A percentile compares a stretch with the other conserved stretches of the same genome.
Conservation (phyloP, 2,113 vertebrate species). For the Jaculus jaculus region DNA sequence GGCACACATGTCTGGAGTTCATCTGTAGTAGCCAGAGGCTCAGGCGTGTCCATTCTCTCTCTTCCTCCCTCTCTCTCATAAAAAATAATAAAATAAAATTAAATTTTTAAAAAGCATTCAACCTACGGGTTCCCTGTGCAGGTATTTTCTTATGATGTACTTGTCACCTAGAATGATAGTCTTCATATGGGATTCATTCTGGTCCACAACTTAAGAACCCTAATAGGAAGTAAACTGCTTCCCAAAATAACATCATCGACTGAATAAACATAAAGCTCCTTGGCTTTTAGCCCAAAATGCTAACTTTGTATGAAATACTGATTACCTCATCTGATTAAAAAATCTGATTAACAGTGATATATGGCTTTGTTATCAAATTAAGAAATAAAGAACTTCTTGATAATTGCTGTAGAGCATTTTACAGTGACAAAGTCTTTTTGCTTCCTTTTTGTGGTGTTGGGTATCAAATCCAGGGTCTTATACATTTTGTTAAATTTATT, state of each 20-base stretch:
- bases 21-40: too few species aligned
- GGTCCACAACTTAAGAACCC: constrained; percentile 6
- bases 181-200: too few species aligned
- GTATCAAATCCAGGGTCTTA: not conserved
- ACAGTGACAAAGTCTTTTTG: not conserved
- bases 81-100: too few species aligned
- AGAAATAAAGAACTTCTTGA: not conserved
- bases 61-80: too few species aligned
- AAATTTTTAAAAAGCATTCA: too few species aligned
- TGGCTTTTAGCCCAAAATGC: constrained; percentile 24
- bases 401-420: too few species aligned
- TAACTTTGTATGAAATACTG: not conserved
- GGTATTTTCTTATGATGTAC: not conserved
- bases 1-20: too few species aligned
- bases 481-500: not conserved
- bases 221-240: constrained; percentile 11
- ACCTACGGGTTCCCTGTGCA: not conserved
- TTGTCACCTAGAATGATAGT: not conserved
- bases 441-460: not conserved
- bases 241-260: not conserved
- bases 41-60: too few species aligned
- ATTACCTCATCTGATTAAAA: constrained; percentile 38
- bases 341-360: constrained; percentile 29
- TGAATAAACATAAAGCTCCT: not conserved
- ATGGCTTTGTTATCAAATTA: not conserved